phyloP scores from a whole-genome alignment of 2,113 vertebrate species.

The Ictalurus punctatus region DNA sequence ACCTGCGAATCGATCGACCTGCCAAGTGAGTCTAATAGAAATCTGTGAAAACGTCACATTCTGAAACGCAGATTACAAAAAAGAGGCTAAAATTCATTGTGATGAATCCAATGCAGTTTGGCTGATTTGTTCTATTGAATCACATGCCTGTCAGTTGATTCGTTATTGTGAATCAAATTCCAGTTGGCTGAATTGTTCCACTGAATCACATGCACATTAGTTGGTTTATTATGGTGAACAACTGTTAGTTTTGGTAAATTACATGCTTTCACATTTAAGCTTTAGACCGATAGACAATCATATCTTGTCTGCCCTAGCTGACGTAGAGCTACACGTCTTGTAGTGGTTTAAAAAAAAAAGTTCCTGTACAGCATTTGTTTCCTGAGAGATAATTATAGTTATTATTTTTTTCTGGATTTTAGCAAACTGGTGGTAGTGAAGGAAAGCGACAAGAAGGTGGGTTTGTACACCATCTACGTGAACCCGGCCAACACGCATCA shows the following conservation, averaged over 20 bases:
- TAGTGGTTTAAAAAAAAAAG: neutral
- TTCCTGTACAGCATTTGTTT: neutral
- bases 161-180: neutral
- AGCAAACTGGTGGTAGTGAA: slow-evolving; percentile 95
- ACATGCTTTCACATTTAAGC: neutral
- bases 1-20: slow-evolving; percentile 86
- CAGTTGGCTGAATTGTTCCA: neutral
- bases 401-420: slow-evolving; percentile 17
- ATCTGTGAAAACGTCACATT: neutral
- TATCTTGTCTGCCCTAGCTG: no score
- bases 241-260: neutral
- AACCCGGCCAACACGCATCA: slow-evolving; percentile 92
- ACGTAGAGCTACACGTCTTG: neutral
- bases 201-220: neutral
- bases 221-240: neutral
- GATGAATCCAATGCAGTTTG: neutral
- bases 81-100: neutral
- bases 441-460: slow-evolving; percentile 94
- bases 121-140: neutral
- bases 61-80: neutral
- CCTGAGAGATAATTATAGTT: neutral
- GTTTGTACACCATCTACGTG: slow-evolving; percentile 93
- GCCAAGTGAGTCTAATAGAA: slow-evolving; percentile 82
- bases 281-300: neutral
- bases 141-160: neutral